Conservation (phyloP, 2,888 invertebrate species). For the Neoascia interrupta region DNA sequence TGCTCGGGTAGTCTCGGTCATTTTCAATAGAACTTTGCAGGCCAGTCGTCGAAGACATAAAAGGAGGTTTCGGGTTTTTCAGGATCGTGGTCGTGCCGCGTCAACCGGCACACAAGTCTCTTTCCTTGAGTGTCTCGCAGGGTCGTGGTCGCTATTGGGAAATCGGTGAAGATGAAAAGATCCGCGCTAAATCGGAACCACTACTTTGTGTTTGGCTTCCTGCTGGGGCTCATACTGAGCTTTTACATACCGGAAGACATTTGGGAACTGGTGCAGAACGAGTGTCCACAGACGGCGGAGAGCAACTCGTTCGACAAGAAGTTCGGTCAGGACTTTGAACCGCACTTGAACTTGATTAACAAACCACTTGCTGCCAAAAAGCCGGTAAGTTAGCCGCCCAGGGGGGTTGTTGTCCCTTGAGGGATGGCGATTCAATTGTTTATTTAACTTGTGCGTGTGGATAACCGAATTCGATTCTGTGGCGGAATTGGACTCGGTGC, state of each 20-base stretch:
- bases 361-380: conserved; percentile 80
- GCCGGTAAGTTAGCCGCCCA: conserved; percentile 79
- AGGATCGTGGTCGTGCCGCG: conserved; percentile 28
- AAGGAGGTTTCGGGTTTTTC: conserved; percentile 43
- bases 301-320: conserved; percentile 78
- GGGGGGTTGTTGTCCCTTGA: no score
- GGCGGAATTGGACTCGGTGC: no score
- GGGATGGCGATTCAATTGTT: no score
- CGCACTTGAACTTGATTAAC: conserved; percentile 79
- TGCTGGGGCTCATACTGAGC: conserved; percentile 78
- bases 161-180: conserved; percentile 75
- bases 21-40: conserved; percentile 3
- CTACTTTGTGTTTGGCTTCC: conserved; percentile 78
- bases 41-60: conserved; percentile 1
- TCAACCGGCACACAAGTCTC: conserved; percentile 35
- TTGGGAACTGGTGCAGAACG: conserved; percentile 79
- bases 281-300: conserved; percentile 78
- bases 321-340: conserved; percentile 79
- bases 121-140: conserved; percentile 8
- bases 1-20: neutral
- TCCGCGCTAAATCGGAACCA: conserved; percentile 77
- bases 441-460: no score
- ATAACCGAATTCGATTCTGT: no score
- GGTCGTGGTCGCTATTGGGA: neutral
- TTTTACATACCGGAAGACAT: conserved; percentile 78